These are phyloP conservation scores for Drosophila repletoides DNA, from an alignment of 1,140 invertebrate species.

Conservation along the genomic window DNA sequence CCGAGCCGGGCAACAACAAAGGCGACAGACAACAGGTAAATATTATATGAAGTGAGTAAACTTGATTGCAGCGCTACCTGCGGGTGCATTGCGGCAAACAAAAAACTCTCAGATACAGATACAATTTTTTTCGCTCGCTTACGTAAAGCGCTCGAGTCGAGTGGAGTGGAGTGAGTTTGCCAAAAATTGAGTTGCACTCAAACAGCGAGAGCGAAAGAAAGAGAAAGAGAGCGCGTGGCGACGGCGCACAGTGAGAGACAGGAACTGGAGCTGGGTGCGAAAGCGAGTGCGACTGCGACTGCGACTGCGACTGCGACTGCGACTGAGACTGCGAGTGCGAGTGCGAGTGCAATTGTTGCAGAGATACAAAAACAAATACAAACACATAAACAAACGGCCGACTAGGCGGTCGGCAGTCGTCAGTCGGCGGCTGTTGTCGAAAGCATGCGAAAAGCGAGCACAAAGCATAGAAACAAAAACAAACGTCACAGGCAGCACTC, in stretches of 20 bases:
- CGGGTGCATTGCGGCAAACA: slow-evolving; percentile 34
- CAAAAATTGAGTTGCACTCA: slow-evolving; percentile 33
- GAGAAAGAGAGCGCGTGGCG: slow-evolving; percentile 34
- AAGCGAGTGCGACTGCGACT: slow-evolving; percentile 23
- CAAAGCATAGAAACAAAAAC: slow-evolving; percentile 78
- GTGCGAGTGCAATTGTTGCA: slow-evolving; percentile 46
- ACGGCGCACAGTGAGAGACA: slow-evolving; percentile 55
- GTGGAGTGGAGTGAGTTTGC: slow-evolving; percentile 18
- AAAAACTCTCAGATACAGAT: slow-evolving; percentile 43
- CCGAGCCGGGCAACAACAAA: slow-evolving; percentile 24
- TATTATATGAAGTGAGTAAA: slow-evolving; percentile 65
- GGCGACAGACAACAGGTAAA: slow-evolving; percentile 52
- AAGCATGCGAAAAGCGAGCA: slow-evolving; percentile 75
- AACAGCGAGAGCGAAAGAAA: background rate
- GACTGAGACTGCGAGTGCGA: slow-evolving; percentile 5
- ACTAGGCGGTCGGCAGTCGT: slow-evolving; percentile 10
- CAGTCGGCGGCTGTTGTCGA: slow-evolving; percentile 2
- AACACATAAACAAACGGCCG: slow-evolving; percentile 70
- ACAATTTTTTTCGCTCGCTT: slow-evolving; percentile 39
- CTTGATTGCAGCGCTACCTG: slow-evolving; percentile 56
- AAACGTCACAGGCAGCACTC: slow-evolving; percentile 52
- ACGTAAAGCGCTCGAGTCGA: slow-evolving; percentile 69
- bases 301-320: slow-evolving; percentile 21
- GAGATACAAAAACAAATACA: slow-evolving; percentile 8
- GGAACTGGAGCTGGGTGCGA: too few relatives aligned